Evolutionary conservation across 2,113 vertebrate genomes (phyloP), one percentile per base, ranked within the genome.

Genomic region (Corythornis vintsioides): DNA sequence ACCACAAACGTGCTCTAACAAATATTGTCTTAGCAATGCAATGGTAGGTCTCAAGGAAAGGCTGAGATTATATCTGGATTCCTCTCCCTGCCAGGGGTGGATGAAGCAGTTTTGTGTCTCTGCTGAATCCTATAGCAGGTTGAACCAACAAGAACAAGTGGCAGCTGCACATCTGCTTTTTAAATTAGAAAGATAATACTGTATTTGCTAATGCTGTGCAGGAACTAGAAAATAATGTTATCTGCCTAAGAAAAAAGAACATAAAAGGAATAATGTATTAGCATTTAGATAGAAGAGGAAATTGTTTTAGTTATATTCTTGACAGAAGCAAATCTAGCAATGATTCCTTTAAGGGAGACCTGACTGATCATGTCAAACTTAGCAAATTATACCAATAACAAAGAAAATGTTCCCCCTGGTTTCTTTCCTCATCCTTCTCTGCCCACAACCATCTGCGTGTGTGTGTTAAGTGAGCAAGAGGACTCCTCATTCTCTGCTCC

Each of bases 31-130:
- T 56, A 76, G 33, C 28, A 67, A 33, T 10, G n/a, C 38, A 86
- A 38, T 2, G 1, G 17, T 1, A 66, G 55, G 35, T 18, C 43
- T 79, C 5, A 0, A 83, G 38, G 35, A 66, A 10, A 92, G 45
- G 19, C 28, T 25, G 57, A 3, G 52, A 73, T 25, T 33, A 77
- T 40, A 35, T 35, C 4, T 60, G 63, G 35, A 65, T 35, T 85
- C 50, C 45, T 59, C 60, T 35, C 35, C 9, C 57, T 71, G 43
- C 25, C 63, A 56, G 38, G 26, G 40, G 79, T n/a, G 28, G 48
- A 79, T 35, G 22, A 0, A 0, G n/a, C 28, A 28, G 52, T n/a
- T 81, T 40, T 20, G 50, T 13, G 3, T 40, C 40, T 70, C 73
- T 1, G 3, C 48, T 56, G 38, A 87, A 92, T 50, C 56, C 38